phyloP scores from a whole-genome alignment of 2,888 invertebrate genomes.

The Zaprionus bogoriensis region DNA sequence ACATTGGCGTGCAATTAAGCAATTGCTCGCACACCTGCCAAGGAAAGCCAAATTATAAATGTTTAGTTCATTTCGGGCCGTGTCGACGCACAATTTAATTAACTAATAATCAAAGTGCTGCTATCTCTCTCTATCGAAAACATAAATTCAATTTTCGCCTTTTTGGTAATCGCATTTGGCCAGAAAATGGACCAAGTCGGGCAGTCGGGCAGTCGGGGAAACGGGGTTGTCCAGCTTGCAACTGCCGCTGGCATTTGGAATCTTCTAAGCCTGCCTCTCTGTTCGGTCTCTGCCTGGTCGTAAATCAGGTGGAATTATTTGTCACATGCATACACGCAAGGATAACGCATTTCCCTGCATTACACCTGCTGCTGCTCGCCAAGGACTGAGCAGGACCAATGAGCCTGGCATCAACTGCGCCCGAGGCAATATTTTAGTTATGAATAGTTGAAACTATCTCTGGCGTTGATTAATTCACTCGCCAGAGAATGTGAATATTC shows the following conservation, averaged over 20 bases:
- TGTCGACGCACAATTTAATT: constrained; percentile 66
- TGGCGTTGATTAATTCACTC: constrained; percentile 3
- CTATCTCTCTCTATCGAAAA: constrained; percentile 12
- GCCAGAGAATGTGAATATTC: not conserved
- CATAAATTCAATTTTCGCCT: constrained; percentile 68
- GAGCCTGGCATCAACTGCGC: not conserved
- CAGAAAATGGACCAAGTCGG: not conserved
- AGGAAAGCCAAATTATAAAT: too few species aligned
- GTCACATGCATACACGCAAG: constrained; percentile 55
- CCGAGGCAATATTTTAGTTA: constrained; percentile 2
- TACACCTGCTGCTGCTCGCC: too few species aligned
- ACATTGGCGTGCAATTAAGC: constrained; percentile 55
- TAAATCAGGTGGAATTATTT: constrained; percentile 74
- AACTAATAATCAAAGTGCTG: constrained; percentile 64
- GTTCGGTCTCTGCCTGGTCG: constrained; percentile 28
- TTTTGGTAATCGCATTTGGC: constrained; percentile 63
- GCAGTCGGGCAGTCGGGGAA: not conserved
- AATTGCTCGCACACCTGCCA: too few species aligned
- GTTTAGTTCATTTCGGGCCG: constrained; percentile 58
- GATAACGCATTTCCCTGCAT: not conserved
- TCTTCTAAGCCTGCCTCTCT: constrained; percentile 46
- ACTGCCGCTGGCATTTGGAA: constrained; percentile 42
- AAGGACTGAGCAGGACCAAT: not conserved
- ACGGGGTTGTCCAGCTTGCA: constrained; percentile 24
- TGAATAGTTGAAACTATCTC: not conserved